Conservation (phyloP, 2,888 invertebrate genomes). For the Sacculina carcini region DNA sequence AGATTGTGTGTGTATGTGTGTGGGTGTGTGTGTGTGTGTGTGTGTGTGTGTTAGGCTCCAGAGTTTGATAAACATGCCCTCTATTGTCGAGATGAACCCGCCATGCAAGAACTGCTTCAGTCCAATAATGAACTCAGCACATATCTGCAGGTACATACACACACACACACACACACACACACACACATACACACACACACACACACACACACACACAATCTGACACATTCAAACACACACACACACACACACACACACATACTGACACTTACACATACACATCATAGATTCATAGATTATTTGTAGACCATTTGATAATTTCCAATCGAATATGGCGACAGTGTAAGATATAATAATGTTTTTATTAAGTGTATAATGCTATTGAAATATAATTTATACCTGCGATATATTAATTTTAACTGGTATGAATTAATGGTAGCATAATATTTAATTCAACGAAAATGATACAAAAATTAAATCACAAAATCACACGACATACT, state of each 20-base stretch:
- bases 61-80: constrained; percentile 83
- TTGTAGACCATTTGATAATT: too few species aligned
- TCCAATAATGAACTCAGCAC: constrained; percentile 38
- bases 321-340: too few species aligned
- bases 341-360: too few species aligned
- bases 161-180: neutral
- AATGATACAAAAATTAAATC: neutral
- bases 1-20: neutral
- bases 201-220: neutral
- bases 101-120: constrained; percentile 50
- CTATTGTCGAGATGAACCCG: constrained; percentile 61
- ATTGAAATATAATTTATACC: too few species aligned
- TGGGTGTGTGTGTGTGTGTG: neutral
- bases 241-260: too few species aligned
- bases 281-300: too few species aligned
- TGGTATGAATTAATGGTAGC: too few species aligned
- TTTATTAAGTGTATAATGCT: too few species aligned
- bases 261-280: too few species aligned
- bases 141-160: constrained; percentile 42
- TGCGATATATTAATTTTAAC: too few species aligned
- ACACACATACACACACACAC: neutral
- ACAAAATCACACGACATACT: neutral
- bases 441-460: too few species aligned
- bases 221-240: too few species aligned
- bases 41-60: constrained; percentile 31